phyloP scores from a whole-genome alignment of 2,888 invertebrate species.

The Digitonthophagus gazella region DNA sequence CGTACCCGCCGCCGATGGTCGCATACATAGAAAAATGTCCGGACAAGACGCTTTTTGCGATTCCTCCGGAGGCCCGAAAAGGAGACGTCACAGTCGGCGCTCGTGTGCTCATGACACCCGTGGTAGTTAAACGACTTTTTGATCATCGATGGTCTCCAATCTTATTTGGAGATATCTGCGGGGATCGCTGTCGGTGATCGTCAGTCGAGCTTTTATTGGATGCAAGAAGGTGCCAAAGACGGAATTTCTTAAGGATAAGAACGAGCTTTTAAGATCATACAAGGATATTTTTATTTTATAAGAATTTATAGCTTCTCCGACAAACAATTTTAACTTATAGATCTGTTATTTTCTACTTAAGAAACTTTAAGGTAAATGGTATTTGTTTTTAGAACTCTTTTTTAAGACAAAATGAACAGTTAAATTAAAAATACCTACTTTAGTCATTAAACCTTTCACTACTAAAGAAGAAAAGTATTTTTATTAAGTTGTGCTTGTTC shows the following conservation, averaged over 20 bases:
- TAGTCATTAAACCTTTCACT: too few species aligned
- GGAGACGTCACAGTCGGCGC: background rate
- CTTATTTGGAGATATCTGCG: background rate
- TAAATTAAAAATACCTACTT: too few species aligned
- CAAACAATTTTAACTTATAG: too few species aligned
- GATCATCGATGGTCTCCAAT: background rate
- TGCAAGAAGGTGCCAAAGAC: background rate
- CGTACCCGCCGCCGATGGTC: constrained; percentile 7
- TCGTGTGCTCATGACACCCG: background rate
- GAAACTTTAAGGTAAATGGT: too few species aligned
- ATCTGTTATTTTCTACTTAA: too few species aligned
- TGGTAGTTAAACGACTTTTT: background rate
- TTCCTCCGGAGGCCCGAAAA: background rate
- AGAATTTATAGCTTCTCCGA: background rate
- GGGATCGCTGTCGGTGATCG: background rate
- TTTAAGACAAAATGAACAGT: too few species aligned
- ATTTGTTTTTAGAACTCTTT: too few species aligned
- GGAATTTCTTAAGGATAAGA: background rate
- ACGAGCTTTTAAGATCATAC: background rate
- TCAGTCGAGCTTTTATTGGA: background rate
- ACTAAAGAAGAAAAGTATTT: too few species aligned
- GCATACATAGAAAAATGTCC: constrained; percentile 13
- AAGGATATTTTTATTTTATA: background rate
- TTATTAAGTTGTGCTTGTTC: too few species aligned
- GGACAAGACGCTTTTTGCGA: background rate